Evolutionary conservation across 2,113 vertebrate genomes (phyloP), one percentile per base, ranked within the genome.

Genomic region (Butorides virescens): DNA sequence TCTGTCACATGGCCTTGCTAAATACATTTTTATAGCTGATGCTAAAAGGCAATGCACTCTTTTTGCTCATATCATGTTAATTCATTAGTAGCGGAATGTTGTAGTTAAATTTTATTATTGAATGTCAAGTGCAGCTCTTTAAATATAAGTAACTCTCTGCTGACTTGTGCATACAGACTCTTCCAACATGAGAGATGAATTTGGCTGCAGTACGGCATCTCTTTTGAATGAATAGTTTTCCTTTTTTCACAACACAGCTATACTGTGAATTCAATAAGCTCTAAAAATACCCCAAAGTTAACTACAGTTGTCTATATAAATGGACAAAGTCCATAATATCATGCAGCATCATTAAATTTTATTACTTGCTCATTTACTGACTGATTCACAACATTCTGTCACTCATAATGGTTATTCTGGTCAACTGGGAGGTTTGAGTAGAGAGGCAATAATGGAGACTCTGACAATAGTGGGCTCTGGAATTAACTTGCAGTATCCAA

Each of bases 271-370:
- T 86, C 91, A 91, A 22, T 82, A 82, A 87, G 27, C 42, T 94
- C 87, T 91, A 93, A 95, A 94, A 94, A 93, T 82, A 90, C 18
- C 34, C 87, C 53, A 29, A 91, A 91, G 39, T 77, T 87, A 96
- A 84, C n/a, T 86, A 74, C 30, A 84, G 29, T 87, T 91, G 49
- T 78, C 49, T 68, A 27, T 75, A 86, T 87, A 85, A 86, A 82
- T 87, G 68, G 44, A 61, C 18, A 20, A 94, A 85, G 25, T 76
- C 66, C 58, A 70, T 82, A 85, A 84, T 53, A 68, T 21, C 19
- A 18, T 66, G 58, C 80, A 90, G 39, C 26, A 44, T 58, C 49
- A 80, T 95, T 79, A 62, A 4, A 34, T 79, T 88, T 89, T 92
- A 92, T 94, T 84, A 85, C 32, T 91, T 91, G 36, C 42, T 76